Percentiles rank a stretch among this genome's conserved stretches.
phyloP scores from a whole-genome alignment of 2,888 invertebrate genomes.

The Antheraea assamensis region DNA sequence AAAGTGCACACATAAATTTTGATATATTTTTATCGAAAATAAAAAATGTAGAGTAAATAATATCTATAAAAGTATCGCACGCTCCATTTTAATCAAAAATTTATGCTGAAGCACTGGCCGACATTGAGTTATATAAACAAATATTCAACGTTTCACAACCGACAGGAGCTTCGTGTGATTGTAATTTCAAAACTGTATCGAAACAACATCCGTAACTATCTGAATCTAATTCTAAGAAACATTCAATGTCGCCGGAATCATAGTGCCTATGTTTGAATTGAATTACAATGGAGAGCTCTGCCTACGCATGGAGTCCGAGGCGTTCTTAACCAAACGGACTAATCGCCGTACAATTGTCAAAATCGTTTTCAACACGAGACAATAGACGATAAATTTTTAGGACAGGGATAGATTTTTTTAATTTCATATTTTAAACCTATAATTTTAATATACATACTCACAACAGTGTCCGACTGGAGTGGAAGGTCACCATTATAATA shows the following conservation, averaged over 20 bases:
- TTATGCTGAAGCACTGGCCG: slow-evolving; percentile 34
- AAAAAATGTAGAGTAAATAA: slow-evolving; percentile 24
- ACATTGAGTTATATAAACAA: slow-evolving; percentile 40
- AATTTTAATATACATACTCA: slow-evolving; percentile 67
- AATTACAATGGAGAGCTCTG: slow-evolving; percentile 62
- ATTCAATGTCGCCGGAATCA: slow-evolving; percentile 67
- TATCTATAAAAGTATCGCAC: slow-evolving; percentile 37
- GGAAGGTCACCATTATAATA: slow-evolving; percentile 57
- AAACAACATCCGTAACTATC: slow-evolving; percentile 56
- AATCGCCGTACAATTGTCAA: slow-evolving; percentile 57
- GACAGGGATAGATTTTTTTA: slow-evolving; percentile 51
- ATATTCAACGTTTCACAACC: slow-evolving; percentile 51
- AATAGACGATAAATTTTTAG: slow-evolving; percentile 48
- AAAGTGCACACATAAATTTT: background rate
- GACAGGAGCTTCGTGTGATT: slow-evolving; percentile 46
- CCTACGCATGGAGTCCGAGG: slow-evolving; percentile 56
- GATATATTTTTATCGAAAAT: slow-evolving; percentile 17
- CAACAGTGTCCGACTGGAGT: slow-evolving; percentile 51
- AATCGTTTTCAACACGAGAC: slow-evolving; percentile 58
- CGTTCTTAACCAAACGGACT: slow-evolving; percentile 45
- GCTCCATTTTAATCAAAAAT: slow-evolving; percentile 37
- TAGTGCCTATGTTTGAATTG: slow-evolving; percentile 60
- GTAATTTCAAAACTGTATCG: slow-evolving; percentile 65
- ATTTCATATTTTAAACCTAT: slow-evolving; percentile 36
- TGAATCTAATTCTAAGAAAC: slow-evolving; percentile 66